phyloP scores from a whole-genome alignment of 1,140 invertebrate species.

The Coboldia fuscipes region DNA sequence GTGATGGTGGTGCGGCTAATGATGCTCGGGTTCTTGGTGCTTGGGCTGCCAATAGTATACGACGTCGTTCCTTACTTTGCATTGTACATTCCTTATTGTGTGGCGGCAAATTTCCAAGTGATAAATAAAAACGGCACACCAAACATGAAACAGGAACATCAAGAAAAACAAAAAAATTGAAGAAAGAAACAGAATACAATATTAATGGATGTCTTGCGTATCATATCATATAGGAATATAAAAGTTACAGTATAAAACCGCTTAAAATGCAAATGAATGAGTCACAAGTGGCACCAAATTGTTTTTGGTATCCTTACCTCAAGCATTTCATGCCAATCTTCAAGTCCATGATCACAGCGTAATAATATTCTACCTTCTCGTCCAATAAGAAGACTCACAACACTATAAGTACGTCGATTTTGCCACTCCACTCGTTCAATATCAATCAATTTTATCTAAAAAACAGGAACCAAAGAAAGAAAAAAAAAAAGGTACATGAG shows the following conservation, averaged over 20 bases:
- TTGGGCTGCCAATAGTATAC: conserved; percentile 27
- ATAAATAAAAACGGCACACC: no score
- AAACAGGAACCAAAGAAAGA: conserved; percentile 1
- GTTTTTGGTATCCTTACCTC: no score
- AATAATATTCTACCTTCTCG: conserved; percentile 33
- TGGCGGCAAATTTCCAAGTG: no score
- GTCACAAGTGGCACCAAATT: no score
- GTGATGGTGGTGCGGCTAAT: conserved; percentile 16
- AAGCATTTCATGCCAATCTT: conserved; percentile 36
- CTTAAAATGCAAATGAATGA: no score
- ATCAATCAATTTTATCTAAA: conserved; percentile 37
- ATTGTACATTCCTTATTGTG: conserved; percentile 36
- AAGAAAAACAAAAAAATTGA: no score
- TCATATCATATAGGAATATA: no score
- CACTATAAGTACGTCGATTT: conserved; percentile 33
- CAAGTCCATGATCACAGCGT: conserved; percentile 26
- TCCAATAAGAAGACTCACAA: conserved; percentile 26
- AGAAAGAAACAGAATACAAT: no score
- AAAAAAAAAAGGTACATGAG: neutral
- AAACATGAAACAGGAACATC: no score
- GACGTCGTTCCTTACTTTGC: conserved; percentile 31
- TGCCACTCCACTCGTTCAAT: conserved; percentile 41
- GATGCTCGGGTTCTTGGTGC: conserved; percentile 20
- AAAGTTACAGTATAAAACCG: no score
- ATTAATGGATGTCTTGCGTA: no score